These are phyloP conservation scores for Columba janthina DNA, from an alignment of 2,113 vertebrate genomes.

Conservation along the genomic window DNA sequence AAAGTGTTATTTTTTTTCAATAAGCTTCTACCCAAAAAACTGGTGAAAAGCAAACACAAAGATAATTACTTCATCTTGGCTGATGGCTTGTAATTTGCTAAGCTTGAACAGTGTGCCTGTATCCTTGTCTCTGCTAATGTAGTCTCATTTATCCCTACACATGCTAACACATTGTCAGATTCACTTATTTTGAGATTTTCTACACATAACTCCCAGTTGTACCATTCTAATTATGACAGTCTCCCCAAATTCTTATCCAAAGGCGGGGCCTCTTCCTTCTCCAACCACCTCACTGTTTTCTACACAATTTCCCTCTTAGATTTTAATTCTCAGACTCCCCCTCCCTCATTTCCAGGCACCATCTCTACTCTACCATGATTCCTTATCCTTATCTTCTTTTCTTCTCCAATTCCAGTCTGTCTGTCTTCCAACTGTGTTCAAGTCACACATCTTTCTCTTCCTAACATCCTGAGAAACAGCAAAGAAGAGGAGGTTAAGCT, in stretches of 20 bases:
- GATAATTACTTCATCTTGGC: not conserved
- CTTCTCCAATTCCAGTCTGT: not conserved
- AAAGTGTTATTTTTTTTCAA: not conserved
- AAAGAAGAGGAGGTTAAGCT: not conserved
- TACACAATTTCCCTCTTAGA: not conserved
- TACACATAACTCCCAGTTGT: not conserved
- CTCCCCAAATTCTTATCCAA: not conserved
- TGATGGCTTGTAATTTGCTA: not conserved
- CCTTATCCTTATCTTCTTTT: conserved; percentile 16
- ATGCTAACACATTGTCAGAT: not conserved
- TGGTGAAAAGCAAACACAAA: not conserved
- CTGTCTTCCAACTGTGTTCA: not conserved
- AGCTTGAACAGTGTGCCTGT: not conserved
- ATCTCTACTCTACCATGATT: not conserved
- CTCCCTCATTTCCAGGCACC: not conserved
- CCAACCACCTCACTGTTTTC: not conserved
- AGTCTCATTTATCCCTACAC: not conserved
- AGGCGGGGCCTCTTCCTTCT: not conserved
- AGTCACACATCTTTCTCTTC: not conserved
- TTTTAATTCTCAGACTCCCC: not conserved
- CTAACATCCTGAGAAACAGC: not conserved
- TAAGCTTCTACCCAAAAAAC: not conserved
- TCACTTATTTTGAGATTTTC: not conserved
- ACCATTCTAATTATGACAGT: not conserved
- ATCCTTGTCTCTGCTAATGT: not conserved